phyloP scores from a whole-genome alignment of 2,113 vertebrate genomes.

The Oenanthe oenanthe region DNA sequence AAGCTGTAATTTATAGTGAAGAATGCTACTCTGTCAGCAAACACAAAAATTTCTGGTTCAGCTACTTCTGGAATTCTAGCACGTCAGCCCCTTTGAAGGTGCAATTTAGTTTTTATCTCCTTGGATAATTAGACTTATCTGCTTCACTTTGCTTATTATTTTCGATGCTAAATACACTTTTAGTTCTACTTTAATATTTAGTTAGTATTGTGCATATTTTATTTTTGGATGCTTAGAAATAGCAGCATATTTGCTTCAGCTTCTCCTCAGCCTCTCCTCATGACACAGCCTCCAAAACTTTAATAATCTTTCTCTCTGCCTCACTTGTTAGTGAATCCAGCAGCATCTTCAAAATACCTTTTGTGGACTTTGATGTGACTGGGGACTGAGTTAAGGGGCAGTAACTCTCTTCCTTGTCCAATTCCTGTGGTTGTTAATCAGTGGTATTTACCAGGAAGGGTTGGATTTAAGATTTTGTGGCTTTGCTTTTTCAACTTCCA shows the following conservation, averaged over 20 bases:
- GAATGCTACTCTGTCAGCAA: background rate
- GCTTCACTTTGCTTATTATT: background rate
- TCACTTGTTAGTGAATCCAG: background rate
- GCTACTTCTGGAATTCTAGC: background rate
- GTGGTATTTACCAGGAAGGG: background rate
- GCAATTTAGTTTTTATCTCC: background rate
- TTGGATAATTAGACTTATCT: background rate
- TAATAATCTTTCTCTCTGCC: background rate
- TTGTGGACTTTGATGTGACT: background rate
- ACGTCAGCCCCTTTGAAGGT: background rate
- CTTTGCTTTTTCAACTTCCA: background rate
- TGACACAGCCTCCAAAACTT: rapidly evolving
- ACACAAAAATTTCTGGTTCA: background rate
- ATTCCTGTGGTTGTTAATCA: background rate
- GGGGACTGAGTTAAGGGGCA: background rate
- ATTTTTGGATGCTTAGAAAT: background rate
- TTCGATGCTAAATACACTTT: background rate
- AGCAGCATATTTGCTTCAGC: background rate
- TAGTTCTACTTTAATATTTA: background rate
- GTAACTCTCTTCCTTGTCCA: background rate
- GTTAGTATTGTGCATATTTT: background rate
- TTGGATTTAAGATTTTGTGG: background rate
- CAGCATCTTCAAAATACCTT: background rate
- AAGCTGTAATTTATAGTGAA: background rate
- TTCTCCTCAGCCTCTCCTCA: background rate